A percentile compares a stretch with the other conserved stretches of the same genome.
Evolutionary conservation across 2,113 vertebrate species (phyloP).

Genomic region (Sardina pilchardus): DNA sequence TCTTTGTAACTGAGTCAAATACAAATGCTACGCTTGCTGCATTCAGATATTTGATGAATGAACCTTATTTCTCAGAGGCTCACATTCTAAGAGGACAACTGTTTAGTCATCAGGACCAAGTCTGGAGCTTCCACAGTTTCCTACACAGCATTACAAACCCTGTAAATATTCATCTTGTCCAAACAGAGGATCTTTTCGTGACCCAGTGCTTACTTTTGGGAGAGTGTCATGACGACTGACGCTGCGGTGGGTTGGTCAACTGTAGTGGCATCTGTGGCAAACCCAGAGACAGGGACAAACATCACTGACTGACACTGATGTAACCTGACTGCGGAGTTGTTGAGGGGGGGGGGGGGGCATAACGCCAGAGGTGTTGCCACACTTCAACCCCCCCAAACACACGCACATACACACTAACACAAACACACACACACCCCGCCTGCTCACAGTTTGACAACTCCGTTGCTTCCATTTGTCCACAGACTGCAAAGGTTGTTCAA

Average conservation of each 20-base stretch:
- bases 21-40: background rate
- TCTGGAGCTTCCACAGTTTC: background rate
- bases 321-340: conserved; percentile 13
- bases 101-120: background rate
- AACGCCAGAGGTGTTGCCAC: background rate
- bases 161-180: background rate
- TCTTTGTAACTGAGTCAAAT: conserved; percentile 6
- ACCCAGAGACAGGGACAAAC: background rate
- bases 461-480: background rate
- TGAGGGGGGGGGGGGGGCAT: no score
- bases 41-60: conserved; percentile 6
- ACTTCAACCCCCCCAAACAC: background rate
- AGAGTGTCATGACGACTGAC: background rate
- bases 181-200: background rate
- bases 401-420: no score
- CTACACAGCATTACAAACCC: background rate
- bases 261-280: conserved; percentile 19
- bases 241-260: background rate
- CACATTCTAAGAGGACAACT: background rate
- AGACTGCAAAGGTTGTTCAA: background rate
- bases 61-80: background rate
- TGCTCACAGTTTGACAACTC: background rate
- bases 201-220: background rate
- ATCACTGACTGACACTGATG: conserved; percentile 10
- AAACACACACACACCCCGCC: background rate